Conservation (phyloP, 64 coral and sea anemone species). For the Dendrophyllia cribrosa region DNA sequence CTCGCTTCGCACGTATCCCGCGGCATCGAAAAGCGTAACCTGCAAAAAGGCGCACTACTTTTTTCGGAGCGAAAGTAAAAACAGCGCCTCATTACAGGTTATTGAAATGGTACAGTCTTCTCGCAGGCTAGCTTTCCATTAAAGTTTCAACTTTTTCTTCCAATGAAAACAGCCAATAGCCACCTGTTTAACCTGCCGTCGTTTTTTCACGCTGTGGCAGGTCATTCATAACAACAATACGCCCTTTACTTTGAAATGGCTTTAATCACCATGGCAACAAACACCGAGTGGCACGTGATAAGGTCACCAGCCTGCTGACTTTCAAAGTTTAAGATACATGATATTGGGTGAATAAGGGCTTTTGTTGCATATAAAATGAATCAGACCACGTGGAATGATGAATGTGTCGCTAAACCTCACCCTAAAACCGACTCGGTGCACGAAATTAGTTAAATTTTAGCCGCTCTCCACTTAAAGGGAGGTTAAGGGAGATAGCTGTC, state of each 20-base stretch:
- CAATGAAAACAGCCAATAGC: not conserved
- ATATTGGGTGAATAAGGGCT: not conserved
- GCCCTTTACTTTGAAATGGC: slow-evolving; percentile 5
- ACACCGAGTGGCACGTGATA: slow-evolving; percentile 1
- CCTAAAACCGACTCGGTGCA: not conserved
- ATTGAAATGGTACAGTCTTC: too few relatives aligned
- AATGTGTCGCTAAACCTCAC: not conserved
- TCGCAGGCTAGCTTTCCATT: too few relatives aligned
- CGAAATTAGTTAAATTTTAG: not conserved
- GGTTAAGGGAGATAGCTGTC: not conserved
- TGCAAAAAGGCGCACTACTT: too few relatives aligned
- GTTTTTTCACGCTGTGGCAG: not conserved
- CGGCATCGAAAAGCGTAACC: too few relatives aligned
- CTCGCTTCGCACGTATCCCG: too few relatives aligned
- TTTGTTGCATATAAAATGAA: slow-evolving; percentile 58
- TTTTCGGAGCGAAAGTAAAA: too few relatives aligned
- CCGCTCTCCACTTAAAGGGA: too few relatives aligned
- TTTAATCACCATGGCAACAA: slow-evolving; percentile 26
- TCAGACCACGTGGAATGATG: slow-evolving; percentile 29
- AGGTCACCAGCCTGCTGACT: not conserved
- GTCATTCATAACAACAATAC: not conserved
- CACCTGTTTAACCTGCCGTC: slow-evolving; percentile 12
- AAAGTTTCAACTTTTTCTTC: too few relatives aligned
- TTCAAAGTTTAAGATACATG: not conserved
- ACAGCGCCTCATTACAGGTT: too few relatives aligned